phyloP scores from a whole-genome alignment of 2,888 invertebrate species.

The Temnothorax unifasciatus region DNA sequence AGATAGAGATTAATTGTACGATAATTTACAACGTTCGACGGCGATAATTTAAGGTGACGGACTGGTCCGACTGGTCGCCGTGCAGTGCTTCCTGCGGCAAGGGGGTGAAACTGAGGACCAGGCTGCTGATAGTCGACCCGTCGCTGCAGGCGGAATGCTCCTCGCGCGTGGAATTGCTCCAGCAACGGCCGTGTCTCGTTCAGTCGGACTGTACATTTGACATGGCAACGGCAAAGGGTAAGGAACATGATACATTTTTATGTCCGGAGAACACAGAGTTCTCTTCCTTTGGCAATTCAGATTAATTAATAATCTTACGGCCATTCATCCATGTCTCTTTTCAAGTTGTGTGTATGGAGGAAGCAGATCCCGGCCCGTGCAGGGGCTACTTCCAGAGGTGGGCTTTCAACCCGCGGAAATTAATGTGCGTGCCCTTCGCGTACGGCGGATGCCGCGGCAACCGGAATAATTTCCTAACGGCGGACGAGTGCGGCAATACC shows the following conservation, averaged over 20 bases:
- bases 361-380: slow-evolving; percentile 94
- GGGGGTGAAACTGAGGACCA: slow-evolving; percentile 91
- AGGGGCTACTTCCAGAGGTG: slow-evolving; percentile 95
- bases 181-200: slow-evolving; percentile 91
- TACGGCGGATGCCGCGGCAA: slow-evolving; percentile 97
- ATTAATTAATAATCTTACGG: not conserved
- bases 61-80: slow-evolving; percentile 97
- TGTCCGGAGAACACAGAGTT: not conserved
- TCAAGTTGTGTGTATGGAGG: slow-evolving; percentile 94
- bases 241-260: not conserved
- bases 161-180: slow-evolving; percentile 90
- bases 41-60: slow-evolving; percentile 88
- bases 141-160: slow-evolving; percentile 90
- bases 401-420: slow-evolving; percentile 92
- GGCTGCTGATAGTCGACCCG: slow-evolving; percentile 90
- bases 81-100: slow-evolving; percentile 96
- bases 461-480: slow-evolving; percentile 95
- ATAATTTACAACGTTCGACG: not conserved
- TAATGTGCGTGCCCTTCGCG: slow-evolving; percentile 94
- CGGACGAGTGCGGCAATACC: slow-evolving; percentile 91
- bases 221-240: slow-evolving; percentile 92
- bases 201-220: slow-evolving; percentile 91
- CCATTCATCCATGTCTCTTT: not conserved
- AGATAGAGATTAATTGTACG: not conserved
- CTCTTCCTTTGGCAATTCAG: not conserved